Conservation (phyloP, 2,113 vertebrate species). For the Romanogobio albipinnatus region DNA sequence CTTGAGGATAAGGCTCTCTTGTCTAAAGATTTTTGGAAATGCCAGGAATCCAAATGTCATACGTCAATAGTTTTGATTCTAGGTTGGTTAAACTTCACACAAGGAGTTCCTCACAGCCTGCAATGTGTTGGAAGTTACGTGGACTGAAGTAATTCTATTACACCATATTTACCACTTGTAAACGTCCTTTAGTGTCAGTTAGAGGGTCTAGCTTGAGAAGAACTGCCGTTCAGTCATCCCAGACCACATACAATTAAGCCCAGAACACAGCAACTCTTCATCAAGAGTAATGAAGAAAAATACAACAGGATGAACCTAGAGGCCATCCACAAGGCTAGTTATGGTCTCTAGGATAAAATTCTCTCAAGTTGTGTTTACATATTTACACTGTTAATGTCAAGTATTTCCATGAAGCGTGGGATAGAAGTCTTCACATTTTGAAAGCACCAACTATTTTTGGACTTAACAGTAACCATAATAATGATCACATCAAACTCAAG, state of each 20-base stretch:
- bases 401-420: not conserved
- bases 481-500: not conserved
- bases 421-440: not conserved
- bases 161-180: not conserved
- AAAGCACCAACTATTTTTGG: not conserved
- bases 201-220: not conserved
- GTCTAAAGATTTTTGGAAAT: conserved; percentile 16
- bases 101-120: conserved; percentile 16
- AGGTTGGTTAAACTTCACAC: conserved; percentile 6
- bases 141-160: not conserved
- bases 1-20: conserved; percentile 16
- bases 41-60: conserved; percentile 7
- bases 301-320: not conserved
- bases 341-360: not conserved
- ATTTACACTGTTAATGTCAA: not conserved
- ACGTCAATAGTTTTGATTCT: not conserved
- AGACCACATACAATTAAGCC: not conserved
- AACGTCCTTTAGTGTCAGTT: not conserved
- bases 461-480: not conserved
- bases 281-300: not conserved
- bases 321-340: not conserved
- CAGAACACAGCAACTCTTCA: not conserved
- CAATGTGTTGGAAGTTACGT: not conserved
- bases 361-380: not conserved
- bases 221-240: not conserved